Percentiles rank a stretch among this genome's conserved stretches.
Evolutionary conservation across 2,113 vertebrate species (phyloP).

Genomic region (Corvus hawaiiensis): DNA sequence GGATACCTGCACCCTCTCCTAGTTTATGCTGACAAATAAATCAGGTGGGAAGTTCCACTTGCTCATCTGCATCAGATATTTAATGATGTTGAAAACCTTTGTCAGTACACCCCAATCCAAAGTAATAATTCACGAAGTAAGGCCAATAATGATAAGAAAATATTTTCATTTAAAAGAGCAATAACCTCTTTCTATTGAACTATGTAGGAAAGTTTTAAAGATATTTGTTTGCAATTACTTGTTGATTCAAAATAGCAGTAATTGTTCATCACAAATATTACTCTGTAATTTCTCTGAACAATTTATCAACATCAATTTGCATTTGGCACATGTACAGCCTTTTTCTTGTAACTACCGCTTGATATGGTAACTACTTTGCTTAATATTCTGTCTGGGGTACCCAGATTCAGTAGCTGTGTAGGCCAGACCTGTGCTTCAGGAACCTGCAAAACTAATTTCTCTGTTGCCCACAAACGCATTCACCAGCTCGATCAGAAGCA

Average conservation of each 20-base stretch:
- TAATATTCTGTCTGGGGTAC: not conserved
- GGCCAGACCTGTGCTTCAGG: not conserved
- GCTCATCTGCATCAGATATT: not conserved
- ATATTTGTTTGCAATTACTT: not conserved
- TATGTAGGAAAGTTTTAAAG: not conserved
- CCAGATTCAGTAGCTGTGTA: not conserved
- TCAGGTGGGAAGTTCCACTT: not conserved
- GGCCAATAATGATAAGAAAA: not conserved
- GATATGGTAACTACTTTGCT: not conserved
- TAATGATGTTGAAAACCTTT: not conserved
- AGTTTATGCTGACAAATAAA: not conserved
- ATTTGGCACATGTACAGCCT: not conserved
- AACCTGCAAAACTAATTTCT: not conserved
- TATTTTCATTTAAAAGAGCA: not conserved
- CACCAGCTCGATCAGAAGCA: not conserved
- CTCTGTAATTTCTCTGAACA: not conserved
- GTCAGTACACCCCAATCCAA: not conserved
- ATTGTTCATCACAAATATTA: not conserved
- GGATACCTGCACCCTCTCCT: not conserved
- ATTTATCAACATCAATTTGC: not conserved
- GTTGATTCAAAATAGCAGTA: not conserved
- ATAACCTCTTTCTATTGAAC: not conserved
- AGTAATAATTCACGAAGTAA: not conserved
- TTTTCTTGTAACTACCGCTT: not conserved
- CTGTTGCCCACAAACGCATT: accelerated